Evolutionary conservation across 2,113 vertebrate species (phyloP).

Genomic region (Sapayoa aenigma): DNA sequence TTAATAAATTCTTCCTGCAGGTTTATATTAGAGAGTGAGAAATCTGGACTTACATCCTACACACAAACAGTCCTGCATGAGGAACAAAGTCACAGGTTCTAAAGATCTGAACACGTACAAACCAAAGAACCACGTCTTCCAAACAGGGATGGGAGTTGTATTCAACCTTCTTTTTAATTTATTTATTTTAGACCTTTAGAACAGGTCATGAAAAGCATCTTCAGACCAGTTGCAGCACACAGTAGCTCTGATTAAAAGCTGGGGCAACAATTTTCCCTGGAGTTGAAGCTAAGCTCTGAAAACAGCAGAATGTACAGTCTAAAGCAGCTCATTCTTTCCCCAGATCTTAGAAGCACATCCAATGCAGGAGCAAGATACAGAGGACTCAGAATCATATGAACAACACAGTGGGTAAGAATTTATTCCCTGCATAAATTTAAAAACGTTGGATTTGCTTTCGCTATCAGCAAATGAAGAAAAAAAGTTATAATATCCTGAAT

Average conservation of each 20-base stretch:
- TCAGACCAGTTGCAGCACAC: background rate
- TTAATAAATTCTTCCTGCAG: background rate
- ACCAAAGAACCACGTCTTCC: background rate
- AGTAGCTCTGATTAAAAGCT: background rate
- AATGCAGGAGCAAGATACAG: background rate
- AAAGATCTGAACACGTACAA: background rate
- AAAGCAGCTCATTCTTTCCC: background rate
- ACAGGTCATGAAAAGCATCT: background rate
- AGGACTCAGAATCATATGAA: background rate
- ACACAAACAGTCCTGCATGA: background rate
- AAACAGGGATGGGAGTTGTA: background rate
- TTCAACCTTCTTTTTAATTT: background rate
- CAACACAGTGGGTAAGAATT: too few species aligned
- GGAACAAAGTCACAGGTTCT: background rate
- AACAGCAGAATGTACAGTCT: background rate
- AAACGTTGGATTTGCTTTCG: background rate
- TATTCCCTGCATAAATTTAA: too few species aligned
- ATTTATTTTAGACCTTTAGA: background rate
- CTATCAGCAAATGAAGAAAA: background rate
- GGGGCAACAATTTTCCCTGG: background rate
- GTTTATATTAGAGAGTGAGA: background rate
- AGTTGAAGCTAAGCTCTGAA: background rate
- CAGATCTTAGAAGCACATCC: background rate
- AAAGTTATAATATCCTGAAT: background rate
- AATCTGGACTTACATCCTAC: background rate